Evolutionary conservation across 2,797 vertebrate genomes (phyloP), one percentile per base, ranked within the genome.

Genomic region (Mormyrops boulengeri): DNA sequence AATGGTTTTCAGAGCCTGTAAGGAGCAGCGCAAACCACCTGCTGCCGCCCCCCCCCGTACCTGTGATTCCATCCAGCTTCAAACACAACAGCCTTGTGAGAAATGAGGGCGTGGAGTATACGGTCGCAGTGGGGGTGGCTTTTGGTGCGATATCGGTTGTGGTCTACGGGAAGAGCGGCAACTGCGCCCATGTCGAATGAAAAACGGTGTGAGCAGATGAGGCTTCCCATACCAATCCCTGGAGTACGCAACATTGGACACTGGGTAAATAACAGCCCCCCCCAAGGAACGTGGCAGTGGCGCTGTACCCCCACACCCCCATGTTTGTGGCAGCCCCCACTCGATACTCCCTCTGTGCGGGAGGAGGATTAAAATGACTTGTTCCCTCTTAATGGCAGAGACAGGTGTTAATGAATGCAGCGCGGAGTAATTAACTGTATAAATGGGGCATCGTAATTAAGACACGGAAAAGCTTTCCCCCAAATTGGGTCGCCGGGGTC

Each of bases 391-490:
- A 96, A 91, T 73, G 91, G 87, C 84, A 90, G 82, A 94, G 95
- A 95, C 95, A 90, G 93, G 92, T 92, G 90, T 89, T 93, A 93
- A 94, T 90, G 89, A 93, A 93, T 85, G 89, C 88, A 60, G 93
- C 93, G 91, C 92, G 69, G 92, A 92, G 93, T 95, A 96, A 96
- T 96, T 96, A 95, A 94, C 93, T 94, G 94, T 93, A 94, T 95
- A 94, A 95, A 95, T 87, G 91, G 91, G 93, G 93, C 90, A 93
- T 94, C 95, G 91, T 95, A 95, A 96, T 96, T 96, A 96, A 95
- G 93, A 95, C 92, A 91, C 89, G 91, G 92, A 89, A 94, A 94
- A 93, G 91, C 93, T 94, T 92, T 94, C 92, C 92, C 91, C 90
- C 90, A 93, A 94, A 96, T 94, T 92, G 93, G 93, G 94, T 93